A percentile compares a stretch with the other conserved stretches of the same genome.
Evolutionary conservation across 2,888 invertebrate genomes (phyloP).

Genomic region (Pyrrhia umbra): DNA sequence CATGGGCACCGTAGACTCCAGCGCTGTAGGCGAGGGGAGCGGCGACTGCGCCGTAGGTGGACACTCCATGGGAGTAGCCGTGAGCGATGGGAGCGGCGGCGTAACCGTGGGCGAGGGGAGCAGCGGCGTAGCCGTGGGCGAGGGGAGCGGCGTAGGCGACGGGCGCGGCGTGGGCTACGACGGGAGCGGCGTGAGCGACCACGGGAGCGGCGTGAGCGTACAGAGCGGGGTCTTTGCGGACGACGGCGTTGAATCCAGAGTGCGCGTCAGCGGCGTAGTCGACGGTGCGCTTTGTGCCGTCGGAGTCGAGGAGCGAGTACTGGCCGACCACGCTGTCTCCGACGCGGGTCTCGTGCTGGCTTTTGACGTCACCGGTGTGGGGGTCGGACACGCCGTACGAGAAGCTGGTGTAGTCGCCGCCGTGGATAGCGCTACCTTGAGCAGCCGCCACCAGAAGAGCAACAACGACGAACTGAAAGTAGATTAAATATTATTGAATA

Average conservation of each 20-base stretch:
- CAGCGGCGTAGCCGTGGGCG: conserved; percentile 60
- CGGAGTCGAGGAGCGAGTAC: conserved; percentile 89
- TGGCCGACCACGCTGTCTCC: conserved; percentile 91
- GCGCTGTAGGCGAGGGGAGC: conserved; percentile 60
- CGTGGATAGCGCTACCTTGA: conserved; percentile 82
- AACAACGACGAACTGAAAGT: conserved; percentile 84
- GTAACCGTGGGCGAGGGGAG: conserved; percentile 56
- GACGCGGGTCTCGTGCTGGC: conserved; percentile 91
- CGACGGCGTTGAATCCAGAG: conserved; percentile 90
- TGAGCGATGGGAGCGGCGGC: conserved; percentile 68
- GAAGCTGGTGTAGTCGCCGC: conserved; percentile 84
- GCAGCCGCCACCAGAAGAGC: conserved; percentile 85
- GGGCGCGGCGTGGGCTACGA: conserved; percentile 70
- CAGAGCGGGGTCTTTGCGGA: conserved; percentile 85
- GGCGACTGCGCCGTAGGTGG: conserved; percentile 64
- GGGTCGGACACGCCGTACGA: conserved; percentile 87
- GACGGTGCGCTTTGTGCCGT: conserved; percentile 91
- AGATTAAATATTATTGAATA: neutral
- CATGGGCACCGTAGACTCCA: conserved; percentile 63
- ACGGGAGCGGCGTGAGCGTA: conserved; percentile 72
- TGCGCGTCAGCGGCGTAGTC: conserved; percentile 90
- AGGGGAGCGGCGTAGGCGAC: conserved; percentile 61
- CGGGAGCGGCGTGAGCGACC: conserved; percentile 77
- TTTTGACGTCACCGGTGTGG: conserved; percentile 87
- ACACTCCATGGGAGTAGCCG: conserved; percentile 66